Evolutionary conservation across 2,113 vertebrate genomes (phyloP).

Genomic region (Mesoclemmys tuberculata): DNA sequence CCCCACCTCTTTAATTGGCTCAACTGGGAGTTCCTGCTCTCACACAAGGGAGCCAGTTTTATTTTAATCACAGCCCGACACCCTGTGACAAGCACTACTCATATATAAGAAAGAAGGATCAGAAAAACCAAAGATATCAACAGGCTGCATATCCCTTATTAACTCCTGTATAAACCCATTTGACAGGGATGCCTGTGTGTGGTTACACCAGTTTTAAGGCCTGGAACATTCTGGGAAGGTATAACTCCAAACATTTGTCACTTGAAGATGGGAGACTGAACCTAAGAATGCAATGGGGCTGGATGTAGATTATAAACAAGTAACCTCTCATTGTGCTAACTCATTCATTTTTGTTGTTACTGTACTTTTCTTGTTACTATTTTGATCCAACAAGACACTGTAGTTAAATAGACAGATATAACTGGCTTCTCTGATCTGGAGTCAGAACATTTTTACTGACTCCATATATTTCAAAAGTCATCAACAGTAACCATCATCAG

Average conservation of each 20-base stretch:
- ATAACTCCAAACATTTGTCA: neutral
- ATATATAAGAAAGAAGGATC: neutral
- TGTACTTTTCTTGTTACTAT: neutral
- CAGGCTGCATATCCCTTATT: neutral
- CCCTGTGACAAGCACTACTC: neutral
- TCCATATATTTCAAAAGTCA: neutral
- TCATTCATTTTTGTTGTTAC: neutral
- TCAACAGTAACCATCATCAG: fast-evolving
- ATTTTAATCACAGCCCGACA: neutral
- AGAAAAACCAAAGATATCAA: neutral
- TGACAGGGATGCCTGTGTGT: neutral
- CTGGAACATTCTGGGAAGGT: neutral
- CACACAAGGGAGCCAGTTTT: neutral
- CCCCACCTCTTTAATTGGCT: neutral
- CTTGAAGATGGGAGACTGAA: neutral
- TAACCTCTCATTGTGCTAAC: neutral
- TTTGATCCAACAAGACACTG: neutral
- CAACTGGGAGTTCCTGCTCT: neutral
- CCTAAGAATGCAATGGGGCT: neutral
- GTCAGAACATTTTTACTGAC: neutral
- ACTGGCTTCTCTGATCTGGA: neutral
- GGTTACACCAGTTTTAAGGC: neutral
- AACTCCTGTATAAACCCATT: neutral
- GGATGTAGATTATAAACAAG: neutral
- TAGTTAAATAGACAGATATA: neutral